Percentiles rank a stretch among this genome's conserved stretches.
Conservation (phyloP, 2,888 invertebrate species). For the Lasius fuliginosus region DNA sequence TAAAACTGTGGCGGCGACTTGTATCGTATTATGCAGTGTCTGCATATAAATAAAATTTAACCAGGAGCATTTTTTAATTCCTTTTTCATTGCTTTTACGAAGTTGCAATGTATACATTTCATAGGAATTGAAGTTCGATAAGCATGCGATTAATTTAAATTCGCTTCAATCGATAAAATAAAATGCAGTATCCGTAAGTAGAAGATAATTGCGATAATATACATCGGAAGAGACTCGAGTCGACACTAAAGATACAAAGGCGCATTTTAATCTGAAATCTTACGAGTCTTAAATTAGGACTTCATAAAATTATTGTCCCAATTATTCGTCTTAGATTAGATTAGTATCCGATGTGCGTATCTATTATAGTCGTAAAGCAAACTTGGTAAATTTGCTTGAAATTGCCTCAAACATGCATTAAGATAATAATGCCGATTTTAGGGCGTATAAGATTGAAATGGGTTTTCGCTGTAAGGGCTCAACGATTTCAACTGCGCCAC, state of each 20-base stretch:
- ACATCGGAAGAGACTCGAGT: neutral
- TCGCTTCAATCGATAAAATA: neutral
- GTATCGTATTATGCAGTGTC: neutral
- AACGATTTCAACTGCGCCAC: neutral
- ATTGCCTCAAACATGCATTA: neutral
- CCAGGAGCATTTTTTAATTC: neutral
- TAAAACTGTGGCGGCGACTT: constrained; percentile 16
- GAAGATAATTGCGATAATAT: neutral
- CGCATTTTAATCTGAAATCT: neutral
- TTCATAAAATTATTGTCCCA: neutral
- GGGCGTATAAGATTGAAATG: neutral
- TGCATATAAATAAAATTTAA: constrained; percentile 3
- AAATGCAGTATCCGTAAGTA: neutral
- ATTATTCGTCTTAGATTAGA: neutral
- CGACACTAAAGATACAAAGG: neutral
- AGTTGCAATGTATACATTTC: no score
- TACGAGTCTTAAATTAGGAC: neutral
- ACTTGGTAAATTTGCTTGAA: neutral
- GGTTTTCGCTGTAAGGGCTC: neutral
- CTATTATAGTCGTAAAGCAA: neutral
- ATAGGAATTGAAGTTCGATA: neutral
- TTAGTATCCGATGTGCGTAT: neutral
- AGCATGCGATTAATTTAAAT: neutral
- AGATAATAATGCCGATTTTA: neutral
- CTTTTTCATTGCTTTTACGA: neutral